Percentiles rank a stretch among this genome's conserved stretches.
These are phyloP conservation scores for Branchinecta lynchi DNA, from an alignment of 1,140 invertebrate species.

Conservation along the genomic window DNA sequence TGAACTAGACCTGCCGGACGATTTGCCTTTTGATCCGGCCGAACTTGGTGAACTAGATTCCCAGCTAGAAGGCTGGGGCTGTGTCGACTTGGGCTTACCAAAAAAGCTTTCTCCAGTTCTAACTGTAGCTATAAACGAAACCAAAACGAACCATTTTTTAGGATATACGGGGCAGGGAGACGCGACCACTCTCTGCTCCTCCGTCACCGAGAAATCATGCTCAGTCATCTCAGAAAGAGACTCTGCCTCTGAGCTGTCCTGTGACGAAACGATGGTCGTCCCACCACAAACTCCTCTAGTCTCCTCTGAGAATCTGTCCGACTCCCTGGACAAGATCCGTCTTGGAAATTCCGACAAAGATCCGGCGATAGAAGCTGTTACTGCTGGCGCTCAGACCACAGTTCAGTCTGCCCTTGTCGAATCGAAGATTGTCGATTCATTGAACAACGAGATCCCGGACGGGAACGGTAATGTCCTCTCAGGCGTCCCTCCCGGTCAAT, in stretches of 20 bases:
- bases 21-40: neutral
- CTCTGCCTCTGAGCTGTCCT: neutral
- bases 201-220: slow-evolving; percentile 2
- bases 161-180: slow-evolving; percentile 8
- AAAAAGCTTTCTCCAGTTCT: neutral
- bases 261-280: neutral
- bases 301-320: too few relatives aligned
- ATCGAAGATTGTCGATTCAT: too few relatives aligned
- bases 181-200: slow-evolving; percentile 10
- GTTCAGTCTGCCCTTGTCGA: too few relatives aligned
- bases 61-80: neutral
- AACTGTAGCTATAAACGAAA: neutral
- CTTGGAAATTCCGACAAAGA: too few relatives aligned
- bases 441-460: too few relatives aligned
- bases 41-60: neutral
- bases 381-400: too few relatives aligned
- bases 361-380: too few relatives aligned
- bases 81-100: neutral
- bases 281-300: too few relatives aligned
- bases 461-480: too few relatives aligned
- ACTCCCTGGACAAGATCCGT: too few relatives aligned
- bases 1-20: neutral
- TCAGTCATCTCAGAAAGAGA: neutral
- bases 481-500: too few relatives aligned
- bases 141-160: neutral